Base-by-base conservation (phyloP, 2,797 vertebrate genomes). In the Coilia nasus region DNA sequence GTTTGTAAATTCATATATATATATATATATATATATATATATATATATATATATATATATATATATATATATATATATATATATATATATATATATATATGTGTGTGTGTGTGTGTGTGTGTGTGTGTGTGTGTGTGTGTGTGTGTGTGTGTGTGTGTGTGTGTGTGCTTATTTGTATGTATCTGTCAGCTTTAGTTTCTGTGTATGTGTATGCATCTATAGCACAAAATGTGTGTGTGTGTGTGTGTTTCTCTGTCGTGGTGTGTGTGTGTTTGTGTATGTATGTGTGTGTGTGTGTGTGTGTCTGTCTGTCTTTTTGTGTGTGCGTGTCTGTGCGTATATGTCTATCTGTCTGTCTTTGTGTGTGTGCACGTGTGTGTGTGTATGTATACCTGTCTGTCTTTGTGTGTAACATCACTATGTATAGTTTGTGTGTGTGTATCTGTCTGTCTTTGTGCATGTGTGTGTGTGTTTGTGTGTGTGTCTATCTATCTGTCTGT, bases 41-140 rank as follows among this genome's bases (percentile, higher is more conserved):
- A 11, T 59, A 19, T n/a, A 19, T 59, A 19, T 59, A 19, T n/a
- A 19, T 59, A 19, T 59, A 19, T 59, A n/a, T n/a, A n/a, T n/a
- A n/a, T n/a, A n/a, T n/a, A n/a, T n/a, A n/a, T n/a, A n/a, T n/a
- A n/a, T n/a, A n/a, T n/a, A n/a, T n/a, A n/a, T n/a, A n/a, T n/a
- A n/a, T n/a, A n/a, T n/a, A n/a, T n/a, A n/a, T n/a, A n/a, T n/a
- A n/a, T n/a, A n/a, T 31, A 25, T 12, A 31, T 12, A 0, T 31
- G 64, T 71, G 64, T 71, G 64, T 71, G 50, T 80, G 47, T 56
- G 64, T 46, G 41, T 83, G 59, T 71, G 83, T 23, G 19, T 75
- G n/a, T 28, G 15, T 59, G 21, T 46, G 85, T 75, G n/a, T 71
- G 28, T 71, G 14, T 71, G 64, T 71, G 28, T 71, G 14, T 35